These are phyloP conservation scores for Holotrichia oblita DNA, from an alignment of 1,140 invertebrate genomes.

Conservation along the genomic window DNA sequence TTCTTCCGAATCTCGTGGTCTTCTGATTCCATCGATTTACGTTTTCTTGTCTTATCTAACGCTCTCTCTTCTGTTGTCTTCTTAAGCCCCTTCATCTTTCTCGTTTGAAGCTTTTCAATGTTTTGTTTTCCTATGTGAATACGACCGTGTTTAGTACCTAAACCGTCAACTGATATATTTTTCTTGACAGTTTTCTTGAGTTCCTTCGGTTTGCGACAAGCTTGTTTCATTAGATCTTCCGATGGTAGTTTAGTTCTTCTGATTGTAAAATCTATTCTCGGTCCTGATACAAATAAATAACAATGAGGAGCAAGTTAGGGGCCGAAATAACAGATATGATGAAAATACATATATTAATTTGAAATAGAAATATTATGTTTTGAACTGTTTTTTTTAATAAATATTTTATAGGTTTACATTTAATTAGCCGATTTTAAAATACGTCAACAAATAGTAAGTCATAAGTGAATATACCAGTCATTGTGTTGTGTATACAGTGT, in stretches of 20 bases:
- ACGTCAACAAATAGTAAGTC: no score
- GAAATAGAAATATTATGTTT: no score
- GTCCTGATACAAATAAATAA: constrained; percentile 65
- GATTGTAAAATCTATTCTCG: constrained; percentile 87
- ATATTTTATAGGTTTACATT: no score
- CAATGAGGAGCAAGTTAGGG: no score
- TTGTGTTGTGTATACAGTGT: no score
- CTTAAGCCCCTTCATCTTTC: constrained; percentile 93
- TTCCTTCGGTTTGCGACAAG: constrained; percentile 85
- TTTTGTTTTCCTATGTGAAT: constrained; percentile 94
- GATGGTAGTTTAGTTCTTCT: constrained; percentile 89
- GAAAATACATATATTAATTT: no score
- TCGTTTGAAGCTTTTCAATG: constrained; percentile 85
- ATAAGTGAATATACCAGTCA: no score
- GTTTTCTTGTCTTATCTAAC: constrained; percentile 63
- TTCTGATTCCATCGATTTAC: not conserved
- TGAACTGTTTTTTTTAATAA: no score
- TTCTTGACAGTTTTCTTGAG: constrained; percentile 87
- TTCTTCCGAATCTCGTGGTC: constrained; percentile 9
- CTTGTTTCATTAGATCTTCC: constrained; percentile 88
- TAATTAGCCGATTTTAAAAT: no score
- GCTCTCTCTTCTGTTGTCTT: constrained; percentile 71
- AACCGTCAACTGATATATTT: constrained; percentile 86
- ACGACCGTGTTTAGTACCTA: constrained; percentile 90
- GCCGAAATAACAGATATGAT: no score